phyloP scores from a whole-genome alignment of 2,113 vertebrate species.

The Microcebus ravelobensis region DNA sequence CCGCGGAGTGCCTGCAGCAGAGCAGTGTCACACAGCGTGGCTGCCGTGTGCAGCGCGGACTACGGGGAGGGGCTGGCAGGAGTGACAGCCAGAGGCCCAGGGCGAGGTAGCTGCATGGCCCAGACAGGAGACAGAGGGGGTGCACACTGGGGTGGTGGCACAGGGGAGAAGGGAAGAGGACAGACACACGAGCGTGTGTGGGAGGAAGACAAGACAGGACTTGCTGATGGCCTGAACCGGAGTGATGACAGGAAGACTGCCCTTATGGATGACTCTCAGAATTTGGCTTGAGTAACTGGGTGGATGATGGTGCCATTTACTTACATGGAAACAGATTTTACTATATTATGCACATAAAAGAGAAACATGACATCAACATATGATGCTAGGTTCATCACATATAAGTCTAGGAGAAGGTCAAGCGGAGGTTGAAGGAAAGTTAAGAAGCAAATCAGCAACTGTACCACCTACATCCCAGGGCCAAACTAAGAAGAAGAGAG shows the following conservation, averaged over 20 bases:
- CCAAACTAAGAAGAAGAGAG: neutral
- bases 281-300: neutral
- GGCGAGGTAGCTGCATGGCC: neutral
- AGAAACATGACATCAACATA: neutral
- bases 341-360: neutral
- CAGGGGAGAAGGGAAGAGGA: neutral
- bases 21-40: neutral
- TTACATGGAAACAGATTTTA: neutral
- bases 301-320: neutral
- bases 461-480: neutral
- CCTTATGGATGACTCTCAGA: neutral
- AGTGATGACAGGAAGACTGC: neutral
- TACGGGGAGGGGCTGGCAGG: neutral
- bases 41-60: neutral
- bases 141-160: neutral
- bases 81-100: neutral
- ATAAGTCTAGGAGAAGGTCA: neutral
- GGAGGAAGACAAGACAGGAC: neutral
- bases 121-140: neutral
- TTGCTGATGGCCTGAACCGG: neutral
- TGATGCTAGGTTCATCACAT: neutral
- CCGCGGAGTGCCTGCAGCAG: neutral
- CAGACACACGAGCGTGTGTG: fast-evolving
- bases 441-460: neutral
- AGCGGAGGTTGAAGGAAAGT: neutral